Conservation (phyloP, 2,888 invertebrate genomes). For the Eurois occulta region DNA sequence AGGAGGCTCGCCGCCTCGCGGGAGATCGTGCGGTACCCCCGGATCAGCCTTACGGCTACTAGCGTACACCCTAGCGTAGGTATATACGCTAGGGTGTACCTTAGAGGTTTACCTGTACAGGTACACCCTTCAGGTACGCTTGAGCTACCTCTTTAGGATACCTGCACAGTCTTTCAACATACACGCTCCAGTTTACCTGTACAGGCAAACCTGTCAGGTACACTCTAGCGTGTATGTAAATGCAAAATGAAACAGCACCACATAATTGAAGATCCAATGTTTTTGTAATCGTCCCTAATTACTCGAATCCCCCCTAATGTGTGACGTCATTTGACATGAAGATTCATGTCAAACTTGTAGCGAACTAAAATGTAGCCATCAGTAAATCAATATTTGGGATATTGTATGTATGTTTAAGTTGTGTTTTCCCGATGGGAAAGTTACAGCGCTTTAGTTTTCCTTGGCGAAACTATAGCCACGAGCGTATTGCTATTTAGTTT, state of each 20-base stretch:
- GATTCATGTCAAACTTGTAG: neutral
- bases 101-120: too few species aligned
- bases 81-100: too few species aligned
- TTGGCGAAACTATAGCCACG: neutral
- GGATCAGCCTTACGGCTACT: too few species aligned
- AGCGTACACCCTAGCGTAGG: too few species aligned
- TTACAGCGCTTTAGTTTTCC: conserved; percentile 19
- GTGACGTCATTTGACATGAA: conserved; percentile 15
- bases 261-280: conserved; percentile 13
- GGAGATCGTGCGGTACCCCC: too few species aligned
- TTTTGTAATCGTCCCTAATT: conserved; percentile 14
- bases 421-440: conserved; percentile 25
- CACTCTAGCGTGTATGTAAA: too few species aligned
- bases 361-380: conserved; percentile 24
- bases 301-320: conserved; percentile 19
- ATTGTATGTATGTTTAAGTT: conserved; percentile 22
- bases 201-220: too few species aligned
- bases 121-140: neutral
- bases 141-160: too few species aligned
- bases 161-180: too few species aligned
- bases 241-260: too few species aligned
- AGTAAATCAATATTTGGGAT: conserved; percentile 35
- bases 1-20: too few species aligned
- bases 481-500: neutral
- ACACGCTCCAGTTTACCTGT: too few species aligned